Percentiles rank a stretch among this genome's conserved stretches.
These are phyloP conservation scores for Scleropages formosus DNA, from an alignment of 2,797 vertebrate genomes.

Conservation along the genomic window DNA sequence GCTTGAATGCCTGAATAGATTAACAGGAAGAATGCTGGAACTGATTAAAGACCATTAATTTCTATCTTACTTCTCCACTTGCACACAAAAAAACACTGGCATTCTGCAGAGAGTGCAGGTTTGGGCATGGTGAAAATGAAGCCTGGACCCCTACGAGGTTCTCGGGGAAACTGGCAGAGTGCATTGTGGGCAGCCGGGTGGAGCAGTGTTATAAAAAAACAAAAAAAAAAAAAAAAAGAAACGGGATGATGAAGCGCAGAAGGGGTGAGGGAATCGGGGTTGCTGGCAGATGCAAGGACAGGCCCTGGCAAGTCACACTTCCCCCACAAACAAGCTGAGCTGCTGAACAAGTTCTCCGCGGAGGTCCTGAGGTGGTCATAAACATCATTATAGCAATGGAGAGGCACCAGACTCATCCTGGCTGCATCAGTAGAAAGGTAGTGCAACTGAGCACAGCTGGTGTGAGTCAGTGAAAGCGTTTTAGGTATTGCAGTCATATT, in stretches of 20 bases:
- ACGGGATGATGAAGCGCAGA: background rate
- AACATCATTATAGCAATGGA: constrained; percentile 32
- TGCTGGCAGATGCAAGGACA: constrained; percentile 27
- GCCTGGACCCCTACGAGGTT: background rate
- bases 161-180: background rate
- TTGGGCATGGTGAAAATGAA: background rate
- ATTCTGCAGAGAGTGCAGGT: background rate
- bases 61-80: background rate
- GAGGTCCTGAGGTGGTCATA: constrained; percentile 32
- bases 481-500: too few species aligned
- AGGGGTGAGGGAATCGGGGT: constrained; percentile 28
- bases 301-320: constrained; percentile 31
- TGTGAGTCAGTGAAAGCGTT: too few species aligned
- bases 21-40: background rate
- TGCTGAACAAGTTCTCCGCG: background rate
- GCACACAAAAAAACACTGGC: background rate
- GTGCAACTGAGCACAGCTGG: too few species aligned
- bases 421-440: constrained; percentile 36
- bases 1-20: background rate
- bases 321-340: constrained; percentile 12
- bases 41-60: background rate
- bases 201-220: constrained; percentile 2
- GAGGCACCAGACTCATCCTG: background rate
- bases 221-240: constrained; percentile 5
- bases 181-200: constrained; percentile 13